These are phyloP conservation scores for Silurus aristotelis DNA, from an alignment of 2,797 vertebrate species.

Conservation along the genomic window DNA sequence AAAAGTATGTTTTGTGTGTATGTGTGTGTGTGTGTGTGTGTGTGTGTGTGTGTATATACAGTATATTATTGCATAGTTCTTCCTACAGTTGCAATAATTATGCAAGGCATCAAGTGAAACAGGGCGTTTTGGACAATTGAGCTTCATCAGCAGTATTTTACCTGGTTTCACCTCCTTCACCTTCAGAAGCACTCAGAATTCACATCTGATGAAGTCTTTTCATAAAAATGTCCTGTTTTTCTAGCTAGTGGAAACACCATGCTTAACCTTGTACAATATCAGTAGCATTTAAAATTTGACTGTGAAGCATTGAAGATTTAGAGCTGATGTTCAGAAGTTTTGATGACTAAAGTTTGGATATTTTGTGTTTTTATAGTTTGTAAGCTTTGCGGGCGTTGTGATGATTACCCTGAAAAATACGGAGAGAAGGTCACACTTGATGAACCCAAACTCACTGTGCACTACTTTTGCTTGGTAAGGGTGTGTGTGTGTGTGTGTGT, in stretches of 20 bases:
- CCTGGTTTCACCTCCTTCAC: neutral
- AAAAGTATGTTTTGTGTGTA: neutral
- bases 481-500: neutral
- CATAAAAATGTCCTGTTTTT: neutral
- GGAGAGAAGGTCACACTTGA: conserved; percentile 86
- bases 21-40: neutral
- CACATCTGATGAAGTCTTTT: neutral
- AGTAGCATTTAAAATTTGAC: too few relatives aligned
- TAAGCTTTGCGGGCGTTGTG: conserved; percentile 81
- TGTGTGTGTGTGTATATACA: neutral
- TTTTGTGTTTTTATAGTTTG: conserved; percentile 75
- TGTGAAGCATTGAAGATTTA: neutral
- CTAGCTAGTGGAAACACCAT: neutral
- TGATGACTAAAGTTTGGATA: neutral
- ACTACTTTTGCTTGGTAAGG: conserved; percentile 95
- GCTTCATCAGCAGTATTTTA: neutral
- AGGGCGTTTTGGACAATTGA: too few relatives aligned
- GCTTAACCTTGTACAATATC: neutral
- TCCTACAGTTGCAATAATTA: neutral
- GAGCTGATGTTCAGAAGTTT: neutral
- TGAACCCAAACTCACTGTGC: conserved; percentile 81
- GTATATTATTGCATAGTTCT: too few relatives aligned
- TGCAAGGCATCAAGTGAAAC: neutral
- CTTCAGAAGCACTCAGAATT: neutral
- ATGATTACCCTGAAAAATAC: conserved; percentile 86